These are phyloP conservation scores for Bemisia tabaci DNA, from an alignment of 1,140 invertebrate species.

Conservation along the genomic window DNA sequence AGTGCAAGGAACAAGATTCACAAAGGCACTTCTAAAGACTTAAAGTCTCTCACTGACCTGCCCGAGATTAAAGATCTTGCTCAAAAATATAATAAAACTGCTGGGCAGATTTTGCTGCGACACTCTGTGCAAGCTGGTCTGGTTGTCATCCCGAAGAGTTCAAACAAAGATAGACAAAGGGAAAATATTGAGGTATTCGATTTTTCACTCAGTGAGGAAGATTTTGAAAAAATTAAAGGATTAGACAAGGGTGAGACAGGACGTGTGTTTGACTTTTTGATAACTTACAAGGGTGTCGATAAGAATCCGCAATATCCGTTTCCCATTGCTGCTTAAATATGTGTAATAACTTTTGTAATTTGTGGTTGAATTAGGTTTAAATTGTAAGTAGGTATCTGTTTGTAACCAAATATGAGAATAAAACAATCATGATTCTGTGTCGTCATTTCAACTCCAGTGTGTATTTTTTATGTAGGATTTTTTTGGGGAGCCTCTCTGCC, in stretches of 20 bases:
- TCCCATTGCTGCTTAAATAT: too few relatives aligned
- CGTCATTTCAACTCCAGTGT: too few relatives aligned
- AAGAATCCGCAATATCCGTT: too few relatives aligned
- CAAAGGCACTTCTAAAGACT: too few relatives aligned
- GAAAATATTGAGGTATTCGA: constrained; percentile 44
- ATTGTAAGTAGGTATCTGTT: too few relatives aligned
- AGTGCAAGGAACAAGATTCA: constrained; percentile 40
- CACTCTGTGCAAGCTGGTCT: constrained; percentile 40
- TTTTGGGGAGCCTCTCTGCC: too few relatives aligned
- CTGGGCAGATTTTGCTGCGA: constrained; percentile 46
- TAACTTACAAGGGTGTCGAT: constrained; percentile 43
- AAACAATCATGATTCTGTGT: too few relatives aligned
- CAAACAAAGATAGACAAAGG: constrained; percentile 35
- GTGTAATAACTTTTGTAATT: too few relatives aligned
- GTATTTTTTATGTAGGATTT: too few relatives aligned
- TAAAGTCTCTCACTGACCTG: constrained; percentile 29
- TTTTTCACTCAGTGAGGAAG: constrained; percentile 37
- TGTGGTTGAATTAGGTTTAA: too few relatives aligned
- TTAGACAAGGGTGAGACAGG: constrained; percentile 39
- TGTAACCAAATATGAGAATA: too few relatives aligned
- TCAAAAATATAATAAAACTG: constrained; percentile 36
- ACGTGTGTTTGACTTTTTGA: constrained; percentile 41
- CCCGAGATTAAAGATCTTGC: constrained; percentile 33
- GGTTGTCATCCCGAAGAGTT: constrained; percentile 47
- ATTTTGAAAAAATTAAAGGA: constrained; percentile 35